Evolutionary conservation across 1,140 invertebrate genomes (phyloP).

Genomic region (Schlechtendalia chinensis): DNA sequence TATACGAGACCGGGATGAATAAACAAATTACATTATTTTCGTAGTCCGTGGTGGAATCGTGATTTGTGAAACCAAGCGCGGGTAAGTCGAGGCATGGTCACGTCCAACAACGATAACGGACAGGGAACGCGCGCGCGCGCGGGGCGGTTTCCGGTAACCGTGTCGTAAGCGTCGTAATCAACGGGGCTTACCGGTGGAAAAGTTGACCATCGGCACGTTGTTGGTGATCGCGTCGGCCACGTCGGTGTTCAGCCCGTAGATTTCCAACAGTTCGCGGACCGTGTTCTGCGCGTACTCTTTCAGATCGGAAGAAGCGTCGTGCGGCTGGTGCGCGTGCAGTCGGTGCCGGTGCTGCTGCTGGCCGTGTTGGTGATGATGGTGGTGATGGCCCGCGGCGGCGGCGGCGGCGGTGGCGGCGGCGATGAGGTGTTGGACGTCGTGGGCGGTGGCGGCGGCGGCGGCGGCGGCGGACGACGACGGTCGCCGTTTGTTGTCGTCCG

Average conservation of each 20-base stretch:
- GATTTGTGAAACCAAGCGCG: too few relatives aligned
- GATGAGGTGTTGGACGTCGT: conserved; percentile 8
- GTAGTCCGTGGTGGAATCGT: too few relatives aligned
- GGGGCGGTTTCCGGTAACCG: too few relatives aligned
- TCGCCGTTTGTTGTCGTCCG: too few relatives aligned
- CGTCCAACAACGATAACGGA: too few relatives aligned
- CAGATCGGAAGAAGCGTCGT: conserved; percentile 57
- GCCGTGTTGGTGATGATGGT: too few relatives aligned
- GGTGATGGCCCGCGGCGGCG: not conserved
- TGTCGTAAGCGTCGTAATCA: too few relatives aligned
- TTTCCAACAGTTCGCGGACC: conserved; percentile 63
- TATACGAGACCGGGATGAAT: too few relatives aligned
- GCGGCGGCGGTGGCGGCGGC: conserved; percentile 27
- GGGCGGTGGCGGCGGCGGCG: conserved; percentile 12
- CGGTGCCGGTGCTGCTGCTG: too few relatives aligned
- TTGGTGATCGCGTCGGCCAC: conserved; percentile 57
- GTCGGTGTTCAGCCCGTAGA: conserved; percentile 61
- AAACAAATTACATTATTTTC: too few relatives aligned
- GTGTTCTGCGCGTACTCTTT: conserved; percentile 64
- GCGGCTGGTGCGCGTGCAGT: conserved; percentile 11
- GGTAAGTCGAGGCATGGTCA: too few relatives aligned
- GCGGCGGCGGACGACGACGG: not conserved
- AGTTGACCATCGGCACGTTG: conserved; percentile 58
- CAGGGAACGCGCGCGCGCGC: too few relatives aligned
- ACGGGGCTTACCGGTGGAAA: conserved; percentile 58